A percentile compares a stretch with the other conserved stretches of the same genome.
Evolutionary conservation across 2,113 vertebrate genomes (phyloP).

Genomic region (Ammodramus savannarum): DNA sequence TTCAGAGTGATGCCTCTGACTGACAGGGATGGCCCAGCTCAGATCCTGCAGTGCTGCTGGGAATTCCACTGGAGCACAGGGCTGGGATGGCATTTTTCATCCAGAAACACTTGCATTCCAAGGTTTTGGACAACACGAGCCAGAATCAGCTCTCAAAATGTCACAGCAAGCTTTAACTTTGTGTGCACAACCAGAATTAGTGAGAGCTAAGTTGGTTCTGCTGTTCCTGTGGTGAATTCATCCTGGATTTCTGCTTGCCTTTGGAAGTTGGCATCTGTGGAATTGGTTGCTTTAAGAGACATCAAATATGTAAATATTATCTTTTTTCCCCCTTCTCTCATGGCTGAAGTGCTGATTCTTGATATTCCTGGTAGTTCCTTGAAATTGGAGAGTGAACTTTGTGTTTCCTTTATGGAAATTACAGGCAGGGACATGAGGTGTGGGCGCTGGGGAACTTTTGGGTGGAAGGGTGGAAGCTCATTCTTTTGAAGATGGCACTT

Average conservation of each 20-base stretch:
- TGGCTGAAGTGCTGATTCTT: neutral
- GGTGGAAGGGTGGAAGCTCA: neutral
- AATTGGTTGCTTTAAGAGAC: neutral
- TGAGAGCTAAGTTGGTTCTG: neutral
- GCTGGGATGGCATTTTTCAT: neutral
- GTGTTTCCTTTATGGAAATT: neutral
- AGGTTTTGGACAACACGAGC: neutral
- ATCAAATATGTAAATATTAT: neutral
- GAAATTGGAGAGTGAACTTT: neutral
- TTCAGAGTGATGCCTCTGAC: neutral
- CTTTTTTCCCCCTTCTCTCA: neutral
- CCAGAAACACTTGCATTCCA: neutral
- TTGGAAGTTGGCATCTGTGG: neutral
- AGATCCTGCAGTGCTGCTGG: neutral
- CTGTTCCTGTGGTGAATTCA: neutral
- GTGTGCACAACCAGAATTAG: neutral
- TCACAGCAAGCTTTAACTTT: neutral
- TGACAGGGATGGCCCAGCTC: neutral
- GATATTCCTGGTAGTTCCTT: neutral
- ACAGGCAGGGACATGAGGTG: rapidly evolving
- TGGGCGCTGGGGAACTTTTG: neutral
- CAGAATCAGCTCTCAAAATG: rapidly evolving
- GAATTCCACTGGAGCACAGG: neutral
- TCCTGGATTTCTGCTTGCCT: neutral
- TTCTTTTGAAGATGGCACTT: neutral